Evolutionary conservation across 2,113 vertebrate genomes (phyloP).

Genomic region (Abramis brama): DNA sequence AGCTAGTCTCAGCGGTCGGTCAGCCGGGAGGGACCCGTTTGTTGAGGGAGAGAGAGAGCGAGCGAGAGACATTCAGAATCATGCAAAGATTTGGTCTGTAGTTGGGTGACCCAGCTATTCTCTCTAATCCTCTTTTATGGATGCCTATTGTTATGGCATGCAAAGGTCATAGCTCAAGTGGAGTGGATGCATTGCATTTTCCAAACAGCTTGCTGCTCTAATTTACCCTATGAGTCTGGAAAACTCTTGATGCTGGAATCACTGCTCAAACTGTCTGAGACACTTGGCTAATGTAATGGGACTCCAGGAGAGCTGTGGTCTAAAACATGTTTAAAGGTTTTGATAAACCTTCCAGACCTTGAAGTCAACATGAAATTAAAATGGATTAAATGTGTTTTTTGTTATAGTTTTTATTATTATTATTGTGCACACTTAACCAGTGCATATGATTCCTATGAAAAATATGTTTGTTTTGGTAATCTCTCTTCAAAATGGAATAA

Average conservation of each 20-base stretch:
- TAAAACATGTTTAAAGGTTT: background rate
- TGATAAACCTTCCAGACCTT: background rate
- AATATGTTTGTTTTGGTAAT: background rate
- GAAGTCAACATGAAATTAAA: background rate
- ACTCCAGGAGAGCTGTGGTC: background rate
- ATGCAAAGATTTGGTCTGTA: background rate
- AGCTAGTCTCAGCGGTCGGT: background rate
- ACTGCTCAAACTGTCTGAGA: constrained; percentile 6
- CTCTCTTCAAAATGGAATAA: background rate
- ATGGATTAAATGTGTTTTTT: background rate
- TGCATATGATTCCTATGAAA: background rate
- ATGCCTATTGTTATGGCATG: constrained; percentile 31
- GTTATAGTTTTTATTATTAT: background rate
- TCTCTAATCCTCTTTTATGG: constrained; percentile 51
- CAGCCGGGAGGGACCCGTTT: background rate
- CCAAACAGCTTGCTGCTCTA: constrained; percentile 15
- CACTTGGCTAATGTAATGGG: background rate
- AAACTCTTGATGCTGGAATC: background rate
- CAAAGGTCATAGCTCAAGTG: constrained; percentile 49
- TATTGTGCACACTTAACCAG: background rate
- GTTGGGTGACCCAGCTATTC: constrained; percentile 24
- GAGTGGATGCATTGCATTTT: constrained; percentile 38
- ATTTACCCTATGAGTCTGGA: constrained; percentile 16
- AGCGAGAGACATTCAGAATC: background rate
- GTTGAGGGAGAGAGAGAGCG: background rate